Evolutionary conservation across 1,140 invertebrate species (phyloP).

Genomic region (Pemphigus obesinymphae): DNA sequence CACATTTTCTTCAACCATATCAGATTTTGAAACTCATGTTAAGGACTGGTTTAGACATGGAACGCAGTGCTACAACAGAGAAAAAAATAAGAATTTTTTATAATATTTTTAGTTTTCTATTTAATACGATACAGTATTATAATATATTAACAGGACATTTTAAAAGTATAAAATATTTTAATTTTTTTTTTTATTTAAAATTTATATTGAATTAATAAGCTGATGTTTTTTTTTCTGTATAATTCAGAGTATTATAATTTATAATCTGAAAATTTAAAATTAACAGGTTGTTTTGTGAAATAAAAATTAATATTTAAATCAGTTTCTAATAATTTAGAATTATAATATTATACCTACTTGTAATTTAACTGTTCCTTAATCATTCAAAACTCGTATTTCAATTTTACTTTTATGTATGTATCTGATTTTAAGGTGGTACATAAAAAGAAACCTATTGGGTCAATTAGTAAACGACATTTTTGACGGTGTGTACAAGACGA

Average conservation of each 20-base stretch:
- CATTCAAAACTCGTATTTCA: not conserved
- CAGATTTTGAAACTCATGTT: not conserved
- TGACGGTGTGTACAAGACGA: not conserved
- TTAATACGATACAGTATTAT: not conserved
- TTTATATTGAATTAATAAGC: not conserved
- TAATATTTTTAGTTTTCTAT: no score
- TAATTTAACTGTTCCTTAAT: not conserved
- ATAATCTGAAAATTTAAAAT: not conserved
- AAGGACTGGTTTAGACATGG: not conserved
- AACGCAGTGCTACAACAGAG: not conserved
- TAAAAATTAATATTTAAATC: not conserved
- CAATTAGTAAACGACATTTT: not conserved
- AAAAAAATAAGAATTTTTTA: not conserved
- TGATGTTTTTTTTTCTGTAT: no score
- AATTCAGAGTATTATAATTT: no score
- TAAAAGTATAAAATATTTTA: not conserved
- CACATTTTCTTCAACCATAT: not conserved
- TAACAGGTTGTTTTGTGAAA: not conserved
- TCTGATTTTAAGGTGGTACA: not conserved
- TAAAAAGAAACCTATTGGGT: not conserved
- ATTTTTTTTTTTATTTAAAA: not conserved
- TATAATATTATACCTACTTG: not conserved
- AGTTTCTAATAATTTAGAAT: not conserved
- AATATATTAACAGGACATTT: not conserved
- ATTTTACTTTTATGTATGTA: not conserved